Percentiles rank a stretch among this genome's conserved stretches.
These are phyloP conservation scores for Alloscopus bannaensis DNA, from an alignment of 2,888 invertebrate genomes.

Conservation along the genomic window DNA sequence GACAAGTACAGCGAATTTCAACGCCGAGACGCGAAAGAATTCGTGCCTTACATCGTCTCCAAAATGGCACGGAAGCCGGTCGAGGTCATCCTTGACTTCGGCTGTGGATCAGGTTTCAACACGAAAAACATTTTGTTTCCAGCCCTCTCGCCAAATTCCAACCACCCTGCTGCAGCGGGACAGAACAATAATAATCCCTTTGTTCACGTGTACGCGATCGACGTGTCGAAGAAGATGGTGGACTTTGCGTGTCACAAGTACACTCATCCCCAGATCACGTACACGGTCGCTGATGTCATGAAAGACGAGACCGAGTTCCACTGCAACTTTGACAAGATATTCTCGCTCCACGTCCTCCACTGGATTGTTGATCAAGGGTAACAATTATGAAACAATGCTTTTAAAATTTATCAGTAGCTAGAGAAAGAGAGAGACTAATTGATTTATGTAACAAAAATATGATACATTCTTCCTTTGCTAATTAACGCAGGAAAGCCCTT, in stretches of 20 bases:
- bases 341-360: constrained; percentile 72
- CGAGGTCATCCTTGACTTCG: constrained; percentile 70
- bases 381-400: constrained; percentile 24
- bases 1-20: constrained; percentile 72
- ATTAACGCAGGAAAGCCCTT: constrained; percentile 66
- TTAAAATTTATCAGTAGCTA: not conserved
- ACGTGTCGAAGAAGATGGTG: constrained; percentile 73
- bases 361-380: constrained; percentile 73
- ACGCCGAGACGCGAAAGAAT: constrained; percentile 69
- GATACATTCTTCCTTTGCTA: not conserved
- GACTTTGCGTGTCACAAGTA: constrained; percentile 72
- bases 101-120: constrained; percentile 72
- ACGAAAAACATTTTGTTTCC: constrained; percentile 70
- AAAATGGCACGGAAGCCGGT: constrained; percentile 66
- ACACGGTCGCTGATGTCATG: constrained; percentile 71
- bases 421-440: not conserved
- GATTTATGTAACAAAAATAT: not conserved
- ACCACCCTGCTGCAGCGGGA: not conserved
- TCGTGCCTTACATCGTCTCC: constrained; percentile 70
- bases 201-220: constrained; percentile 68
- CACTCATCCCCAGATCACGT: constrained; percentile 69
- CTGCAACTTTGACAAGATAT: constrained; percentile 72
- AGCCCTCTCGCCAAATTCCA: constrained; percentile 32
- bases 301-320: constrained; percentile 70
- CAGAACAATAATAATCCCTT: constrained; percentile 5